These are phyloP conservation scores for Schlechtendalia chinensis DNA, from an alignment of 1,140 invertebrate species.

Conservation along the genomic window DNA sequence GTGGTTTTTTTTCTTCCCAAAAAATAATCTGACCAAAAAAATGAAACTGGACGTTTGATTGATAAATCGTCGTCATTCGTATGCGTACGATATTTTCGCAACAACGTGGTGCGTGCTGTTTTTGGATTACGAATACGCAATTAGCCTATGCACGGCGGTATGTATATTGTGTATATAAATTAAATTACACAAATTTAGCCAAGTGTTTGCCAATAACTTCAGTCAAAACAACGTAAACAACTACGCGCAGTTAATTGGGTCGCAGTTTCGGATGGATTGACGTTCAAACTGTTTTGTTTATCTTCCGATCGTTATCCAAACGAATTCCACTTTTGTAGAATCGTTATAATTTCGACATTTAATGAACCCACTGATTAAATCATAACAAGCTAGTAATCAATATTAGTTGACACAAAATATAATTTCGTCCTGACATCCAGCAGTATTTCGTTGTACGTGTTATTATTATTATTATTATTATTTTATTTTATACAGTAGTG, in stretches of 20 bases:
- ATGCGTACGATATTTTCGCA: background rate
- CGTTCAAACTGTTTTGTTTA: slow-evolving; percentile 35
- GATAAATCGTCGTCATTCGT: background rate
- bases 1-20: background rate
- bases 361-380: slow-evolving; percentile 14
- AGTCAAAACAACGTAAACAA: background rate
- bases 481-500: too few relatives aligned
- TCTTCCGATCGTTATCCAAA: slow-evolving; percentile 43
- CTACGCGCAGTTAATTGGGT: slow-evolving; percentile 15
- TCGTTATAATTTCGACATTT: slow-evolving; percentile 19
- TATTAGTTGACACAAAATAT: background rate
- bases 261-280: slow-evolving; percentile 37
- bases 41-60: background rate
- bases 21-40: background rate
- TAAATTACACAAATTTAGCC: slow-evolving; percentile 41
- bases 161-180: background rate
- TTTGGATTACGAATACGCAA: slow-evolving; percentile 4
- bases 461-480: too few relatives aligned
- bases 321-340: background rate
- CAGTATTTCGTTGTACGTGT: too few relatives aligned
- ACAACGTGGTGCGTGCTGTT: background rate
- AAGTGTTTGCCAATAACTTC: slow-evolving; percentile 9
- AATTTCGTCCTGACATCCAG: background rate
- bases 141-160: background rate
- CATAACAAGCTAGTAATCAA: background rate